Percentiles rank a stretch among this genome's conserved stretches.
Conservation (phyloP, 2,113 vertebrate genomes). For the Peromyscus maniculatus region DNA sequence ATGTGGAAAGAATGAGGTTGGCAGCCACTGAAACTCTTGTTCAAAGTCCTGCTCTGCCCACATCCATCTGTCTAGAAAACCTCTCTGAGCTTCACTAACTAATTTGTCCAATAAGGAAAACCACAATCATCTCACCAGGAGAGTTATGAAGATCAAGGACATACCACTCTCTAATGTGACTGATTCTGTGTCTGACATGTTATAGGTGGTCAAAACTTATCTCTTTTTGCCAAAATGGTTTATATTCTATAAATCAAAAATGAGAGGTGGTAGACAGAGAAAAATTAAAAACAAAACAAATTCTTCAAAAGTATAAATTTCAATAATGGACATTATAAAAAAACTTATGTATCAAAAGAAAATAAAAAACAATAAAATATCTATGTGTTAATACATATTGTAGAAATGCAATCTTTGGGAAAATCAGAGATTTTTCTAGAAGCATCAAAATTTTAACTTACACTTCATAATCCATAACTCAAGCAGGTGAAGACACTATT, state of each 20-base stretch:
- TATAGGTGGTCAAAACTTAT: neutral
- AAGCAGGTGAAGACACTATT: neutral
- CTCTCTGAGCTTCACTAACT: neutral
- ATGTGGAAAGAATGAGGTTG: neutral
- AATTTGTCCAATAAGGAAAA: neutral
- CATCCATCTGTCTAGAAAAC: neutral
- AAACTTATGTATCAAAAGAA: neutral
- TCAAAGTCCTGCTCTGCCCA: neutral
- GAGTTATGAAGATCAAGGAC: neutral
- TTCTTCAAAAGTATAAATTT: neutral
- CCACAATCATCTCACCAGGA: neutral
- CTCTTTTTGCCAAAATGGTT: neutral
- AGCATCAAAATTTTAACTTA: neutral
- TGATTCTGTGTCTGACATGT: neutral
- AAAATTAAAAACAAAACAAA: neutral
- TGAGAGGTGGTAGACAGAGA: neutral
- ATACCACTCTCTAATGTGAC: accelerated
- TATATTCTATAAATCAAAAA: neutral
- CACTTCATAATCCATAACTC: neutral
- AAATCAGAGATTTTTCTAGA: neutral
- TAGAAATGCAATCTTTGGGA: neutral
- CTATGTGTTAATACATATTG: neutral
- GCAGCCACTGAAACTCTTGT: neutral
- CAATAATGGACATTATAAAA: neutral
- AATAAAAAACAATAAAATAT: neutral